Conservation (phyloP, 2,888 invertebrate species). For the Nowickia ferox region DNA sequence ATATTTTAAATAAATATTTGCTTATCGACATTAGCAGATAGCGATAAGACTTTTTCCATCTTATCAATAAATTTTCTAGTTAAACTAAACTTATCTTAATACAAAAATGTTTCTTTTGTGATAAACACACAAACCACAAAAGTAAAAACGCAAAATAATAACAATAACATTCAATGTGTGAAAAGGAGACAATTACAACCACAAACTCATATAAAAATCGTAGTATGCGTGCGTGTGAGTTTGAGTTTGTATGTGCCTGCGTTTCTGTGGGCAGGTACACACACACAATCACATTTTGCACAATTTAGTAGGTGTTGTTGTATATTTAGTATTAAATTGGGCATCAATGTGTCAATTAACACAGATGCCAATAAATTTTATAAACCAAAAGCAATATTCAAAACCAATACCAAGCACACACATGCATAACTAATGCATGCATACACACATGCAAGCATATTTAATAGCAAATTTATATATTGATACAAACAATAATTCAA, state of each 20-base stretch:
- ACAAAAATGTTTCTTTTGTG: not conserved
- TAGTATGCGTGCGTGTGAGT: conserved; percentile 3
- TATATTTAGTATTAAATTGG: conserved; percentile 70
- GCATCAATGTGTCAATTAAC: conserved; percentile 73
- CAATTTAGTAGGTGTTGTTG: conserved; percentile 65
- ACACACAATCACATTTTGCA: conserved; percentile 1
- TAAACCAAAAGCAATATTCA: conserved; percentile 24
- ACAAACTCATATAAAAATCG: not conserved
- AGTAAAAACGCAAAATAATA: not conserved
- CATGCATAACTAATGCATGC: not conserved
- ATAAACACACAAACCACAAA: not conserved
- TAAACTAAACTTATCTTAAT: no score
- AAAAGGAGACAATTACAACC: not conserved
- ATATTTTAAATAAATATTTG: no score
- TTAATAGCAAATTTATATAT: not conserved
- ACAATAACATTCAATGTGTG: not conserved
- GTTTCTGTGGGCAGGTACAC: no score
- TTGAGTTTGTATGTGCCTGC: not conserved
- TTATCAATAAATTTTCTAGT: no score
- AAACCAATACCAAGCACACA: conserved; percentile 4
- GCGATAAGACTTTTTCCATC: no score
- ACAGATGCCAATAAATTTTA: conserved; percentile 64
- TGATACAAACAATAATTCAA: conserved; percentile 16
- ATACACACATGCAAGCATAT: not conserved
- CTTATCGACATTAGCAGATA: no score